phyloP scores from a whole-genome alignment of 1,140 invertebrate genomes.

The Neomicropteryx cornuta region DNA sequence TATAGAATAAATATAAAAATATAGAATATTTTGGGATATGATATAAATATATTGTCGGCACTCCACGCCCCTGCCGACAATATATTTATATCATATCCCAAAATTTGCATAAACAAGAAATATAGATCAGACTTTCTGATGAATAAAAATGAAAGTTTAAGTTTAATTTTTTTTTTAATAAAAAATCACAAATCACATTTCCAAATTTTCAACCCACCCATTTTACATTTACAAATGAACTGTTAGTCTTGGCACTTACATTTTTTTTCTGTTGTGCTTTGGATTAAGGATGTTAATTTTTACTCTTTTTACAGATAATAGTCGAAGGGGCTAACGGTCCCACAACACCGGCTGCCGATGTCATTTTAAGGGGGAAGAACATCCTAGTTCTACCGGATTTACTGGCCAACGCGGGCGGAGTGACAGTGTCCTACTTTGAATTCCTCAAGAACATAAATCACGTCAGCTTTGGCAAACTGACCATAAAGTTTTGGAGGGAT shows the following conservation, averaged over 20 bases:
- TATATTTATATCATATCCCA: neutral
- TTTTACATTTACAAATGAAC: too few species aligned
- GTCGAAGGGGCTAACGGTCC: constrained; percentile 83
- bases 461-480: constrained; percentile 77
- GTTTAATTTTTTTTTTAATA: too few species aligned
- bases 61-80: too few species aligned
- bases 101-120: too few species aligned
- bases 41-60: too few species aligned
- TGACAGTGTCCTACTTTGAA: constrained; percentile 88
- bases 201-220: too few species aligned
- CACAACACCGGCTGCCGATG: constrained; percentile 72
- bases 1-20: neutral
- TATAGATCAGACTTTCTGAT: too few species aligned
- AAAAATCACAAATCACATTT: too few species aligned
- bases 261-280: too few species aligned
- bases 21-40: neutral
- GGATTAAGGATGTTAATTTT: neutral
- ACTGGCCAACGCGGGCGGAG: constrained; percentile 76
- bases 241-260: too few species aligned
- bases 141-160: too few species aligned
- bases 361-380: constrained; percentile 58
- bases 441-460: constrained; percentile 89
- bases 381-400: constrained; percentile 78
- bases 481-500: constrained; percentile 76
- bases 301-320: constrained; percentile 28